Base-by-base conservation (phyloP, 1,140 invertebrate species). In the Amphibalanus amphitrite region DNA sequence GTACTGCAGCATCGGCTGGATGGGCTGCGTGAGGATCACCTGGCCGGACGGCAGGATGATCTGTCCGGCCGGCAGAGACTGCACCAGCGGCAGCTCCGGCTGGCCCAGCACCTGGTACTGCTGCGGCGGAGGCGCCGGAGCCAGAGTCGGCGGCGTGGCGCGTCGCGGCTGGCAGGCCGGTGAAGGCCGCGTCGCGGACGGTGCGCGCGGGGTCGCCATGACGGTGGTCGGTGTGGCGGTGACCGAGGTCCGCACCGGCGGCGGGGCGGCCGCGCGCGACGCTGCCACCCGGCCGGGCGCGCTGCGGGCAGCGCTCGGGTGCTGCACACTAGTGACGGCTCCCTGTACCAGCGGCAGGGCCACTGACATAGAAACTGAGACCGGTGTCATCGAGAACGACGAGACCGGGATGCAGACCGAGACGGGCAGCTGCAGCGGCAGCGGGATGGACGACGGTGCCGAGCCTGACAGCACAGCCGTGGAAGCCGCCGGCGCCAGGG, bases 1-100 rank as follows among this genome's bases (percentile, higher is more conserved):
- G 65, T 67, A 67, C 28, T 67, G 65, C 65, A 67, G 26, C 65
- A 67, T 26, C 23, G 65, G 65, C 65, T 67, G 65, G 8, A 28
- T 28, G 3, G 65, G 26, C 47, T 59, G 47, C 47, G 47, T 59
- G 3, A 67, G 28, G 26, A 67, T 28, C 65, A 67, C 26, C 65
- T 67, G 65, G 8, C 65, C 65, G 28, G 15, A 28, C 17, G 65
- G 65, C 17, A 67, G 28, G 26, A 67, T 26, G 26, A 67, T 26
- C 28, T 26, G 65, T 8, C 26, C 28, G 65, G 65, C 65, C 65
- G 65, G 65, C 65, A 67, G 65, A n/a, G 8, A 25, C 28, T 67
- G 65, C 65, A 67, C 13, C 20, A 67, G 65, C n/a, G 65, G 65
- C 28, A 67, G 1, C 26, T 67, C 65, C 26, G 65, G 10, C 3